Evolutionary conservation across 2,888 invertebrate genomes (phyloP).

Genomic region (Lithophane leautieri): DNA sequence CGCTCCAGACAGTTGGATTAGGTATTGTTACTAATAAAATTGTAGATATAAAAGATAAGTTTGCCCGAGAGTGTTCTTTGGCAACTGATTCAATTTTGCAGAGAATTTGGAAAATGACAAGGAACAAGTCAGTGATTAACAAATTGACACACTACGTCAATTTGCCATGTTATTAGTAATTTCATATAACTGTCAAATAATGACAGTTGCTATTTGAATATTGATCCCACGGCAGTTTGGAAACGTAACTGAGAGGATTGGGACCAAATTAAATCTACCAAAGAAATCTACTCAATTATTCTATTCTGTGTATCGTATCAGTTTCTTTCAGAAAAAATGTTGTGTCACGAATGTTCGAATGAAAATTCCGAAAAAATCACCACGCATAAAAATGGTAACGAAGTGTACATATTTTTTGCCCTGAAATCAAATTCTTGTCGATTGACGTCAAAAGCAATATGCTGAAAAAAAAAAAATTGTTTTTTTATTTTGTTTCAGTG

Average conservation of each 20-base stretch:
- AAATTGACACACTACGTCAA: no score
- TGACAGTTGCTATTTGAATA: no score
- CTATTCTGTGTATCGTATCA: constrained; percentile 9
- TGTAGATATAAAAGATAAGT: not conserved
- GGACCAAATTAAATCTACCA: constrained; percentile 6
- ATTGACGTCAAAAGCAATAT: constrained; percentile 36
- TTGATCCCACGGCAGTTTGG: constrained; percentile 12
- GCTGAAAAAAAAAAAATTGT: constrained; percentile 15
- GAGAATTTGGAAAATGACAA: not conserved
- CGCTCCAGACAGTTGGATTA: not conserved
- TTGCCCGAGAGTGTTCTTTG: not conserved
- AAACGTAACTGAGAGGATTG: constrained; percentile 6
- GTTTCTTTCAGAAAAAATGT: constrained; percentile 24
- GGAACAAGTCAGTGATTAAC: no score
- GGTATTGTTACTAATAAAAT: not conserved
- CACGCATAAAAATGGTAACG: constrained; percentile 33
- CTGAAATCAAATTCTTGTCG: constrained; percentile 28
- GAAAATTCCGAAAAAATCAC: constrained; percentile 12
- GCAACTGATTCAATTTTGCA: not conserved
- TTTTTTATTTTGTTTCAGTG: constrained; percentile 18
- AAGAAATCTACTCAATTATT: constrained; percentile 1
- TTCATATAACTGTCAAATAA: no score
- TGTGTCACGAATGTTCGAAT: constrained; percentile 23
- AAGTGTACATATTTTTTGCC: constrained; percentile 36
- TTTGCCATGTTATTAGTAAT: no score